Percentiles rank a stretch among this genome's conserved stretches.
phyloP scores from a whole-genome alignment of 2,113 vertebrate species.

The Nansenia antarctica region DNA sequence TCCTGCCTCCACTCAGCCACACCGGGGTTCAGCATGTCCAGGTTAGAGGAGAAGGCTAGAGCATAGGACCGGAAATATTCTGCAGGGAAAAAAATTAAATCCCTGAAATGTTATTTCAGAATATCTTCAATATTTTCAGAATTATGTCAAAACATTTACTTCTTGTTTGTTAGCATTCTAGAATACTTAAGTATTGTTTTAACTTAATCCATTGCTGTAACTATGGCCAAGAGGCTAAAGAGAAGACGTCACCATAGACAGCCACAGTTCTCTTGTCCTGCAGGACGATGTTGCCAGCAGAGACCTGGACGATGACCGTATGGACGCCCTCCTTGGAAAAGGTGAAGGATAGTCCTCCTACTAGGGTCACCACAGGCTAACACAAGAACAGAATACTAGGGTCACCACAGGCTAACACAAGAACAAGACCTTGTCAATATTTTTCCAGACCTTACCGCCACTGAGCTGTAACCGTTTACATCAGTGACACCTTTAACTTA shows the following conservation, averaged over 20 bases:
- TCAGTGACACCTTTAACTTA: no score
- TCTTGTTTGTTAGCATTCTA: neutral
- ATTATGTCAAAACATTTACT: neutral
- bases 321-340: conserved; percentile 87
- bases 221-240: no score
- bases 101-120: no score
- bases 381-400: conserved; percentile 48
- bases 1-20: conserved; percentile 91
- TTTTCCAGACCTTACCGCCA: no score
- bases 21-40: conserved; percentile 91
- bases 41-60: conserved; percentile 86
- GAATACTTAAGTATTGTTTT: neutral
- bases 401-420: conserved; percentile 83
- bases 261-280: conserved; percentile 89
- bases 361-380: conserved; percentile 87
- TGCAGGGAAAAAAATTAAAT: conserved; percentile 71
- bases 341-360: conserved; percentile 83
- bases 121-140: neutral
- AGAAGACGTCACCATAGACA: conserved; percentile 85
- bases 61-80: conserved; percentile 88
- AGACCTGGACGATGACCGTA: conserved; percentile 88
- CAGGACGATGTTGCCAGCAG: conserved; percentile 84
- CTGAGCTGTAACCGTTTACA: no score
- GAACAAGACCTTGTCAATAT: neutral
- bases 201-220: neutral